Conservation (phyloP, 2,797 vertebrate species). For the Rhodeus uyekii region DNA sequence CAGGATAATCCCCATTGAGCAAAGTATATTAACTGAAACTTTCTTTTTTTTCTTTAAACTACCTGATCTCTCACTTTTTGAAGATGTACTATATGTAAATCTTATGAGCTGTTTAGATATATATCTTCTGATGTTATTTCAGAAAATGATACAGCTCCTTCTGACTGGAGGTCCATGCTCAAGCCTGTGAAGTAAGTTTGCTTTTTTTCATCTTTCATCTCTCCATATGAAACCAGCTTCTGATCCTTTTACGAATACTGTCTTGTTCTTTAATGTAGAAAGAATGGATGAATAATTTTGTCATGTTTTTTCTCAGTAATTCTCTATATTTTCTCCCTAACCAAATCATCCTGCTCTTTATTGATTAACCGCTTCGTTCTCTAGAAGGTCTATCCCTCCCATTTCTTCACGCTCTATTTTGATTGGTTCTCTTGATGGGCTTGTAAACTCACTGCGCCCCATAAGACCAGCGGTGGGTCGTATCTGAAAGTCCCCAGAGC, state of each 20-base stretch:
- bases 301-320: not conserved
- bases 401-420: constrained; percentile 64
- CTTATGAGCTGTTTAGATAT: not conserved
- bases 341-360: constrained; percentile 53
- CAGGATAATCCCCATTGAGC: not conserved
- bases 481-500: constrained; percentile 50
- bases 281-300: not conserved
- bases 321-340: constrained; percentile 40
- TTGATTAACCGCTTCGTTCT: constrained; percentile 57
- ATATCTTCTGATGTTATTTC: constrained; percentile 25
- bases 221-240: not conserved
- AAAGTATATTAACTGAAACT: not conserved
- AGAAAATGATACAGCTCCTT: constrained; percentile 69
- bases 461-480: constrained; percentile 64
- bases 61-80: not conserved
- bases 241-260: not conserved
- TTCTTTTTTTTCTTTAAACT: not conserved
- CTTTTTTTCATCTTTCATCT: not conserved
- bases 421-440: constrained; percentile 58
- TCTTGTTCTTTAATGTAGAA: not conserved
- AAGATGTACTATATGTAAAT: not conserved
- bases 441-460: constrained; percentile 55
- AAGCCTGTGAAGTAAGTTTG: constrained; percentile 81
- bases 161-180: constrained; percentile 84
- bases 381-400: constrained; percentile 67